A percentile compares a stretch with the other conserved stretches of the same genome.
phyloP scores from a whole-genome alignment of 2,888 invertebrate species.

The Melitaea athalia region DNA sequence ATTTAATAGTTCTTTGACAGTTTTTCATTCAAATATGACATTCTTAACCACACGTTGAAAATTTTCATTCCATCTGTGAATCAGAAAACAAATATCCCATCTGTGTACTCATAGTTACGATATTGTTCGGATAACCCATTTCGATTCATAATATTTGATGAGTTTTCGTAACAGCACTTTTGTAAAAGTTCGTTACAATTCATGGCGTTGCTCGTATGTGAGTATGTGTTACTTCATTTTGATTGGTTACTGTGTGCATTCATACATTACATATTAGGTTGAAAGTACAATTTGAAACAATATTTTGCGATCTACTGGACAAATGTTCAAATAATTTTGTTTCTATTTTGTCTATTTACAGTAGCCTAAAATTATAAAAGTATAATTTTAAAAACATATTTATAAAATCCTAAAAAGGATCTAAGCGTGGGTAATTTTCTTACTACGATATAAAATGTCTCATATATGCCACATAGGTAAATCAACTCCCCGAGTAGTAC shows the following conservation, averaged over 20 bases:
- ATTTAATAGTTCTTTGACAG: neutral
- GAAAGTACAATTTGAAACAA: neutral
- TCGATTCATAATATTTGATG: slow-evolving; percentile 33
- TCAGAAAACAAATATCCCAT: slow-evolving; percentile 24
- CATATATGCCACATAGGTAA: too few relatives aligned
- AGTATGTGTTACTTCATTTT: neutral
- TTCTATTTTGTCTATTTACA: too few relatives aligned
- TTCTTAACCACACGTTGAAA: slow-evolving; percentile 30
- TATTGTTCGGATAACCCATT: slow-evolving; percentile 32
- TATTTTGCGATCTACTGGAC: neutral
- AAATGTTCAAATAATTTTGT: too few relatives aligned
- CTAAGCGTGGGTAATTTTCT: too few relatives aligned
- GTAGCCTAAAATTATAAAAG: too few relatives aligned
- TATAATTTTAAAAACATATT: too few relatives aligned
- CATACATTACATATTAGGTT: neutral
- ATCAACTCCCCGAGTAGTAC: too few relatives aligned
- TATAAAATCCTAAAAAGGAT: too few relatives aligned
- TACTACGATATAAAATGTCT: too few relatives aligned
- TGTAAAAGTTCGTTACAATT: slow-evolving; percentile 28
- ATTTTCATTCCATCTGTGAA: slow-evolving; percentile 5
- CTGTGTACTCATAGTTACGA: slow-evolving; percentile 29
- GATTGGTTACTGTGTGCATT: neutral
- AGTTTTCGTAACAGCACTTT: slow-evolving; percentile 32
- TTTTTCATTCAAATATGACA: slow-evolving; percentile 9
- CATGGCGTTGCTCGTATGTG: slow-evolving; percentile 15